phyloP scores from a whole-genome alignment of 2,797 vertebrate species.

The Orientallactaga sibirica region DNA sequence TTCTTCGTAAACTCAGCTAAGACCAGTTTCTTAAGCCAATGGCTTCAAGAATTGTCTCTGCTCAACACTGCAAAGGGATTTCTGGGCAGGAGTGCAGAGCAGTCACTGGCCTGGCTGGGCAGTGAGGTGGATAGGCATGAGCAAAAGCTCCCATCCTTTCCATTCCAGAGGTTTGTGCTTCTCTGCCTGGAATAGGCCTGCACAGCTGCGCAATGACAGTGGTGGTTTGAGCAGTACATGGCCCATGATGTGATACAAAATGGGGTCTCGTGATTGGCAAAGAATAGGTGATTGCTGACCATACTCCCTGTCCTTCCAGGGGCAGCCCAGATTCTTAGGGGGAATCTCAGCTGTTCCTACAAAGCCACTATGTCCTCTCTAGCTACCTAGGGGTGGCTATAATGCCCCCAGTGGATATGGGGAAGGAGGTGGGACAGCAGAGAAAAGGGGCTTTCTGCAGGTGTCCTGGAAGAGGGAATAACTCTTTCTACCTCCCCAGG shows the following conservation, averaged over 20 bases:
- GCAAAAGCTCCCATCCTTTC: background rate
- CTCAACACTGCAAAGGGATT: background rate
- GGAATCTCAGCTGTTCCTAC: background rate
- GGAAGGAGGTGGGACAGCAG: background rate
- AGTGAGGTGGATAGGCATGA: background rate
- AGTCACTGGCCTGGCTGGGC: background rate
- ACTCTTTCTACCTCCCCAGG: no score
- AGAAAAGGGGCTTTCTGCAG: background rate
- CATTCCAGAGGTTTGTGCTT: background rate
- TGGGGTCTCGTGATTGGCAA: background rate
- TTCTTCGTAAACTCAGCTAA: background rate
- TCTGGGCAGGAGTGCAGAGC: background rate
- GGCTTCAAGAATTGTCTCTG: background rate
- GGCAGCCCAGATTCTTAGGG: background rate
- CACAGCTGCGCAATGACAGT: rapidly evolving
- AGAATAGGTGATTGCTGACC: background rate
- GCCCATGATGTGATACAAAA: background rate
- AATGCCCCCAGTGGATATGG: background rate
- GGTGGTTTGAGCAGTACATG: background rate
- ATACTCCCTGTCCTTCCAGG: background rate
- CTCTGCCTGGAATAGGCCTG: background rate
- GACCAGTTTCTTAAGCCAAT: background rate
- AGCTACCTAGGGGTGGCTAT: background rate
- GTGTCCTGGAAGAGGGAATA: background rate
- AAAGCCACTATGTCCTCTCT: background rate